Percentiles rank a stretch among this genome's conserved stretches.
Evolutionary conservation across 2,888 invertebrate genomes (phyloP).

Genomic region (Pimpla rufipes): DNA sequence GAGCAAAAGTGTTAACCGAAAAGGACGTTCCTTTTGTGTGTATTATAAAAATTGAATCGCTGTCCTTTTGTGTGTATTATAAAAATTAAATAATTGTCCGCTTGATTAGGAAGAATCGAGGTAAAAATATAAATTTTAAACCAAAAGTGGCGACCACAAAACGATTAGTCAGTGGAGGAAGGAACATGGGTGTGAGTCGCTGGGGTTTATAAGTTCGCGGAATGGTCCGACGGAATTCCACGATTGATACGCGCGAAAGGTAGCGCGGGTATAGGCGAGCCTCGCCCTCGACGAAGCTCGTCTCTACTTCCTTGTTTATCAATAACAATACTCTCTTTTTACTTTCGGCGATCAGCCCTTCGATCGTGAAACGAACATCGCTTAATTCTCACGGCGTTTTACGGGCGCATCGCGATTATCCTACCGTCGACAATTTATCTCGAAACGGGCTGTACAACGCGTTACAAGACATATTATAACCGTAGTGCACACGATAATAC

Average conservation of each 20-base stretch:
- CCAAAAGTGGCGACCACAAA: neutral
- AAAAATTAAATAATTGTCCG: neutral
- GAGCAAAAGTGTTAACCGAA: neutral
- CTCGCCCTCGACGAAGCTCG: slow-evolving; percentile 39
- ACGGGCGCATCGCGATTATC: slow-evolving; percentile 12
- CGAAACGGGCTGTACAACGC: slow-evolving; percentile 8
- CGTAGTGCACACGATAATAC: slow-evolving; percentile 26
- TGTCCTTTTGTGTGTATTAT: neutral
- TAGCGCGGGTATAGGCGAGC: slow-evolving; percentile 7
- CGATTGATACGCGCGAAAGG: neutral
- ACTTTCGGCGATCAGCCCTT: slow-evolving; percentile 22
- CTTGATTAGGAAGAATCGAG: neutral
- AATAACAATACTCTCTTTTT: slow-evolving; percentile 26
- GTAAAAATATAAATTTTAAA: neutral
- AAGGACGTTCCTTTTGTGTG: neutral
- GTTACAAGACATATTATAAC: slow-evolving; percentile 26
- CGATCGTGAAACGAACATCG: slow-evolving; percentile 28
- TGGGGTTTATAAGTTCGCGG: slow-evolving; percentile 29
- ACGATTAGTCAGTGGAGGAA: neutral
- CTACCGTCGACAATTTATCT: slow-evolving; percentile 14
- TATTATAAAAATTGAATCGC: neutral
- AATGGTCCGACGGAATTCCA: slow-evolving; percentile 24
- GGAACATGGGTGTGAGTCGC: neutral
- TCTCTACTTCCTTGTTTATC: slow-evolving; percentile 31
- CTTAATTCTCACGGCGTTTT: slow-evolving; percentile 1